Evolutionary conservation across 1,140 invertebrate genomes (phyloP).

Genomic region (Ladona fulva): DNA sequence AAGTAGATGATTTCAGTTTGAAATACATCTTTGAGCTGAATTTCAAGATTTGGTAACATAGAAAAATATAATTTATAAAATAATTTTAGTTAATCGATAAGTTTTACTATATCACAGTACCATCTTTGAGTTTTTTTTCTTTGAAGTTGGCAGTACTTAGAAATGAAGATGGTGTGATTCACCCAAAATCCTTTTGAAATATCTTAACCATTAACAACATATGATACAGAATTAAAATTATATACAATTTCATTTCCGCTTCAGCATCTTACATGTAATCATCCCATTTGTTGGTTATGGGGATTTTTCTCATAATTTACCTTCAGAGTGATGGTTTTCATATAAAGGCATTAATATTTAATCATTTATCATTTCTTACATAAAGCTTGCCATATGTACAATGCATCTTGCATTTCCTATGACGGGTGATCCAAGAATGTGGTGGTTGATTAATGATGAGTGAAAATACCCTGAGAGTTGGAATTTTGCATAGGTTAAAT

Average conservation of each 20-base stretch:
- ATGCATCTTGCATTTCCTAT: background rate
- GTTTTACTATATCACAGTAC: background rate
- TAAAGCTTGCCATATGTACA: background rate
- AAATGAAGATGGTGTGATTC: background rate
- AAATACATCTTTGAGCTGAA: background rate
- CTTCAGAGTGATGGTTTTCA: too few species aligned
- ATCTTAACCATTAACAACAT: conserved; percentile 5
- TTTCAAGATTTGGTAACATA: background rate
- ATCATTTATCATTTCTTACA: background rate
- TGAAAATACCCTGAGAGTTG: too few species aligned
- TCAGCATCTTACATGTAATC: background rate
- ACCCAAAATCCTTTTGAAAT: background rate
- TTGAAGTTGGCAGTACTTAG: background rate
- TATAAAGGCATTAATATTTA: too few species aligned
- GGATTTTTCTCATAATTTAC: too few species aligned
- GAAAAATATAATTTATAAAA: background rate
- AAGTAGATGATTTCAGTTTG: background rate
- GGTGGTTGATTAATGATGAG: too few species aligned
- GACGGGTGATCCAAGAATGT: too few species aligned
- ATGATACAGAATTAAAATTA: background rate
- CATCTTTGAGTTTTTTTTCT: background rate
- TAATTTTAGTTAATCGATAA: background rate
- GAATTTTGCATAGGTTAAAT: too few species aligned
- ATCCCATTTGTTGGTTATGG: too few species aligned
- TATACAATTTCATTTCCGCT: background rate